Conservation (phyloP, 1,140 invertebrate genomes). For the Ericerus pela region DNA sequence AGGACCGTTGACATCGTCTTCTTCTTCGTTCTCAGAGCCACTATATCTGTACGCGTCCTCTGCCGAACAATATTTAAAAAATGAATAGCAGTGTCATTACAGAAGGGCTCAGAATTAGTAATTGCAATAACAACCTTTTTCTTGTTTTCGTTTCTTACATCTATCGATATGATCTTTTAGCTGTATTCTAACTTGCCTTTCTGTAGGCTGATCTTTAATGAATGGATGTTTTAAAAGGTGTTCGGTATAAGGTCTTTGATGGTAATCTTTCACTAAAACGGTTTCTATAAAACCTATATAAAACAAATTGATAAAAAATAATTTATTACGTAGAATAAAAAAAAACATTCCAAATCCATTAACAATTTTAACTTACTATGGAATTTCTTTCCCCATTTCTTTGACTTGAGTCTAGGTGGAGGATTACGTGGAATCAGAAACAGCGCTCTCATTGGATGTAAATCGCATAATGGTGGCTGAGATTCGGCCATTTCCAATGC, state of each 20-base stretch:
- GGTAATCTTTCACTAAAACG: conserved; percentile 92
- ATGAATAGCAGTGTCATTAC: too few species aligned
- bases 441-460: conserved; percentile 97
- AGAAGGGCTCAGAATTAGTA: not conserved
- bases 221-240: conserved; percentile 94
- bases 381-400: conserved; percentile 97
- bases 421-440: conserved; percentile 97
- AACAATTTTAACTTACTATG: conserved; percentile 42
- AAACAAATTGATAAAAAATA: conserved; percentile 24
- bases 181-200: conserved; percentile 93
- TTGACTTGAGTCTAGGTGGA: conserved; percentile 90
- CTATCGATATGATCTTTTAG: conserved; percentile 98
- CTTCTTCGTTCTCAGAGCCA: conserved; percentile 77
- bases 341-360: conserved; percentile 1
- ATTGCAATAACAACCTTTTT: conserved; percentile 41
- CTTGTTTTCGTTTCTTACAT: conserved; percentile 85
- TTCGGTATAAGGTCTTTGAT: conserved; percentile 94
- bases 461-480: conserved; percentile 94
- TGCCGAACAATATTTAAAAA: conserved; percentile 21
- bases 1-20: conserved; percentile 66
- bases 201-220: conserved; percentile 93
- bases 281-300: conserved; percentile 56
- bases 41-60: conserved; percentile 58
- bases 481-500: conserved; percentile 99
- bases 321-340: too few species aligned